Conservation (phyloP, 92 coral and sea anemone species). For the Zoanthus solanderi region DNA sequence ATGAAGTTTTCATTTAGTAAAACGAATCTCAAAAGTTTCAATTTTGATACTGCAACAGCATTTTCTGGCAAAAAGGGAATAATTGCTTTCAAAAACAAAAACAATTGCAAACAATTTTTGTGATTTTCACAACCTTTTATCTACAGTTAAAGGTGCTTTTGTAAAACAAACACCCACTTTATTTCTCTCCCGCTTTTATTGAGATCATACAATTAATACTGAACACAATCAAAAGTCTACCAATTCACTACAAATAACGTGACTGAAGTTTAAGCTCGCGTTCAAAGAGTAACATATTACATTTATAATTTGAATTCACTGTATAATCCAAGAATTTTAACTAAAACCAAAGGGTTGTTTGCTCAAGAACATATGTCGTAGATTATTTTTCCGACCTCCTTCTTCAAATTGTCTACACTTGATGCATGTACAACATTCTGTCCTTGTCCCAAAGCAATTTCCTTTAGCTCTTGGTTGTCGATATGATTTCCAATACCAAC, state of each 20-base stretch:
- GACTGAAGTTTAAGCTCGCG: background rate
- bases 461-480: conserved; percentile 16
- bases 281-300: background rate
- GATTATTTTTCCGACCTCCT: conserved; percentile 30
- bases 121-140: no score
- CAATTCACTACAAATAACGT: background rate
- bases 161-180: no score
- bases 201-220: background rate
- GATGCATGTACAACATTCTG: conserved; percentile 39
- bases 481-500: conserved; percentile 32
- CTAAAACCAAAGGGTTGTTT: background rate
- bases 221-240: background rate
- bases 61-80: no score
- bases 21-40: no score
- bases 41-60: no score
- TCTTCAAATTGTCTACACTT: conserved; percentile 34
- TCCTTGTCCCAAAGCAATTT: conserved; percentile 31
- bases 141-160: no score
- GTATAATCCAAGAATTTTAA: background rate
- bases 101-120: no score
- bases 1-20: no score
- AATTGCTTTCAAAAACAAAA: no score
- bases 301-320: no score
- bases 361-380: conserved; percentile 40
- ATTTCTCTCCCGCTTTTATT: background rate